phyloP scores from a whole-genome alignment of 2,888 invertebrate genomes.

The Agrotis puta region DNA sequence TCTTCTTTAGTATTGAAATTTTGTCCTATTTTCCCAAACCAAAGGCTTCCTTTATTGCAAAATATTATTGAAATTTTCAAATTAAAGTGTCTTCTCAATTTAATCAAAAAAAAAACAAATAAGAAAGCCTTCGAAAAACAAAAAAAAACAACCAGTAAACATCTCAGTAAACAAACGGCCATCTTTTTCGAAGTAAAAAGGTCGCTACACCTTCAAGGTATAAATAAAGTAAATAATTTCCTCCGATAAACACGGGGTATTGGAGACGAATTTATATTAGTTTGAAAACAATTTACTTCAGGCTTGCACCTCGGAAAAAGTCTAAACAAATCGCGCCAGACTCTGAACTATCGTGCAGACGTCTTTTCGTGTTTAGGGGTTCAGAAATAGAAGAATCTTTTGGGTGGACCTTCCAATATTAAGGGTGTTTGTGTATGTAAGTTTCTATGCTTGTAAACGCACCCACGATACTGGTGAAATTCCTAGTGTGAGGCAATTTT shows the following conservation, averaged over 20 bases:
- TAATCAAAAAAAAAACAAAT: constrained; percentile 5
- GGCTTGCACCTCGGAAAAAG: constrained; percentile 76
- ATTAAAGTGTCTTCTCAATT: not conserved
- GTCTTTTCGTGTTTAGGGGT: constrained; percentile 59
- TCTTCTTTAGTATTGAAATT: no score
- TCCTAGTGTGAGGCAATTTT: no score
- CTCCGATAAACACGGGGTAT: constrained; percentile 66
- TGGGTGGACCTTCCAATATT: no score
- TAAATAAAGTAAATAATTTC: constrained; percentile 67
- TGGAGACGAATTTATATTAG: constrained; percentile 74
- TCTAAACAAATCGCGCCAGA: constrained; percentile 75
- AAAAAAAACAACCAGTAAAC: constrained; percentile 7
- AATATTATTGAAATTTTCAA: not conserved
- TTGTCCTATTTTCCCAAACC: no score
- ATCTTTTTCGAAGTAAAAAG: constrained; percentile 36
- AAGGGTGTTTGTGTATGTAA: no score
- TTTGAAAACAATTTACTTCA: constrained; percentile 75
- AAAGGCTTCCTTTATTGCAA: no score
- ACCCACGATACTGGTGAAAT: no score
- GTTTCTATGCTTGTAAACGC: no score
- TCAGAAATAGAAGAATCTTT: constrained; percentile 43
- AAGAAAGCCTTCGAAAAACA: not conserved
- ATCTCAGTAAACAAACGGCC: constrained; percentile 29
- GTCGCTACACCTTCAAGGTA: constrained; percentile 42
- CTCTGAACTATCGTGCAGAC: constrained; percentile 67